Conservation (phyloP, 2,888 invertebrate species). For the Molanna angustata region DNA sequence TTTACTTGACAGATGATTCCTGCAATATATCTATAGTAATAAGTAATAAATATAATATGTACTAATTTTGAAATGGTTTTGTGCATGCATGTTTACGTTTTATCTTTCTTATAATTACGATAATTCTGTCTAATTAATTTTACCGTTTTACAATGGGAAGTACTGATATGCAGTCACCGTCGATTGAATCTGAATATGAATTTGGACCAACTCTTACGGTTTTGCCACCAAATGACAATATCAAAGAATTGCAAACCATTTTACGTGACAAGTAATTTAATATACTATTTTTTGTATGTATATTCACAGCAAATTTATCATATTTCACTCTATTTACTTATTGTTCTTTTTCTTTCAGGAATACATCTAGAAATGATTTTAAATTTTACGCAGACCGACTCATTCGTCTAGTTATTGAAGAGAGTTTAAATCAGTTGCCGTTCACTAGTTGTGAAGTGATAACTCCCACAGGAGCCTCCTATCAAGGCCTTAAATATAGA, state of each 20-base stretch:
- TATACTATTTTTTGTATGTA: no score
- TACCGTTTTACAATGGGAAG: slow-evolving; percentile 14
- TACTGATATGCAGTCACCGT: background rate
- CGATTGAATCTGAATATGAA: slow-evolving; percentile 48
- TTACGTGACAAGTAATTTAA: slow-evolving; percentile 75
- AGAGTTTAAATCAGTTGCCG: slow-evolving; percentile 94
- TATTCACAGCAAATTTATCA: background rate
- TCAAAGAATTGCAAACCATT: slow-evolving; percentile 82
- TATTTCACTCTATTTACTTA: no score
- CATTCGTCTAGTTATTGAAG: slow-evolving; percentile 96
- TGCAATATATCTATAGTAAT: no score
- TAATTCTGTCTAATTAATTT: background rate
- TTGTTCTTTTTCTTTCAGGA: slow-evolving; percentile 54
- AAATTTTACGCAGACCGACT: slow-evolving; percentile 98
- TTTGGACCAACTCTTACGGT: slow-evolving; percentile 70
- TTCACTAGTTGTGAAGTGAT: slow-evolving; percentile 87
- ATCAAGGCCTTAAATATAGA: slow-evolving; percentile 91
- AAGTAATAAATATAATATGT: no score
- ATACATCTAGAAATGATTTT: slow-evolving; percentile 91
- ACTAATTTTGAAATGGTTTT: no score
- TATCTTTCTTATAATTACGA: no score
- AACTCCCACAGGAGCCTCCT: slow-evolving; percentile 90
- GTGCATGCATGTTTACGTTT: no score
- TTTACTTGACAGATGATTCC: no score
- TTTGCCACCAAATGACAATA: slow-evolving; percentile 72